Evolutionary conservation across 2,888 invertebrate species (phyloP).

Genomic region (Netelia fuscicornis): DNA sequence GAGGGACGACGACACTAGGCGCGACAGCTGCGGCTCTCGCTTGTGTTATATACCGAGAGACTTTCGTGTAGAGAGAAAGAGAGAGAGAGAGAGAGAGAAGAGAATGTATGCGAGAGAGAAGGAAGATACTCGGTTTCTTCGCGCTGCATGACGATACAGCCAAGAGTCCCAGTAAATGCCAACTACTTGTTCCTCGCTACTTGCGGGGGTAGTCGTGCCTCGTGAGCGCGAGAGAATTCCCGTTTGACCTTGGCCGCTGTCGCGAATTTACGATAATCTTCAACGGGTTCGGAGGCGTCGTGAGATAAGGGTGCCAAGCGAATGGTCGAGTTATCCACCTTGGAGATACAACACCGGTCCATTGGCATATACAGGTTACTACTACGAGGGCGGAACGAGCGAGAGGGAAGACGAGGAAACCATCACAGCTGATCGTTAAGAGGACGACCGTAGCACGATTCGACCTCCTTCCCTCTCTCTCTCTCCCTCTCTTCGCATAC

Average conservation of each 20-base stretch:
- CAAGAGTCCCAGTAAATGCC: slow-evolving; percentile 42
- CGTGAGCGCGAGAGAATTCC: slow-evolving; percentile 45
- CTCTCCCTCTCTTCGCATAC: slow-evolving; percentile 22
- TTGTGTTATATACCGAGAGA: slow-evolving; percentile 38
- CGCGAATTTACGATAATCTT: slow-evolving; percentile 65
- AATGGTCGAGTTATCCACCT: slow-evolving; percentile 64
- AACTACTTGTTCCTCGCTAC: slow-evolving; percentile 55
- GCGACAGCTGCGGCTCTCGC: slow-evolving; percentile 51
- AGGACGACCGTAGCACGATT: slow-evolving; percentile 53
- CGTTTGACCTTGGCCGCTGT: slow-evolving; percentile 62
- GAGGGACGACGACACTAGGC: slow-evolving; percentile 55
- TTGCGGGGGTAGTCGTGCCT: slow-evolving; percentile 53
- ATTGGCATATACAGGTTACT: slow-evolving; percentile 64
- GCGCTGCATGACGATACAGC: slow-evolving; percentile 34
- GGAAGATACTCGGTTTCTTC: slow-evolving; percentile 18
- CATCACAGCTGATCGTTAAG: slow-evolving; percentile 66
- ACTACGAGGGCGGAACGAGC: slow-evolving; percentile 21
- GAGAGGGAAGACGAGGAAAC: slow-evolving; percentile 10
- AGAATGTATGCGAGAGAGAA: slow-evolving; percentile 15
- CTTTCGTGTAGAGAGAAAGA: not conserved
- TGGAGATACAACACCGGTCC: slow-evolving; percentile 56
- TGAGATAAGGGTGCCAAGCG: slow-evolving; percentile 62
- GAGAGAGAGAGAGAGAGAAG: slow-evolving; percentile 14
- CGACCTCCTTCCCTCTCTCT: slow-evolving; percentile 38
- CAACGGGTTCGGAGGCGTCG: slow-evolving; percentile 63